phyloP scores from a whole-genome alignment of 2,888 invertebrate genomes.

The Phymatocera aterrima region DNA sequence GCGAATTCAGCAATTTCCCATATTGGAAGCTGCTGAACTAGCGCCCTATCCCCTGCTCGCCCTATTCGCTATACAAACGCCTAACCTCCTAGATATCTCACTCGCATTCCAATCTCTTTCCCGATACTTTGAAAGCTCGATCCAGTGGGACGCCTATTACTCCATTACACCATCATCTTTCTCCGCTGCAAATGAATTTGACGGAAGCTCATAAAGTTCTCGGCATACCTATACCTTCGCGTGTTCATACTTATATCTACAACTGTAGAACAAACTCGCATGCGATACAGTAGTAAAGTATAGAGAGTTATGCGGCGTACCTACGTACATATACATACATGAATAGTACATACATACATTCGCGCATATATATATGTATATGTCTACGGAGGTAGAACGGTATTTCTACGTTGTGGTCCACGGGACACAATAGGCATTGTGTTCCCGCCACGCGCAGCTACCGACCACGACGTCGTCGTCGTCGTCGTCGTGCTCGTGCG shows the following conservation, averaged over 20 bases:
- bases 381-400: conserved; percentile 7
- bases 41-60: conserved; percentile 34
- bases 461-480: conserved; percentile 69
- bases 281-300: no score
- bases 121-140: background rate
- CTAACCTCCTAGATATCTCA: background rate
- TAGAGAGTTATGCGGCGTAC: no score
- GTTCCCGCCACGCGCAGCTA: conserved; percentile 73
- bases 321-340: background rate
- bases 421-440: conserved; percentile 71
- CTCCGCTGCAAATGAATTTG: no score
- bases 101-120: conserved; percentile 1
- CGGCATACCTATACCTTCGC: no score
- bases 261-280: no score
- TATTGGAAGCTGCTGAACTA: conserved; percentile 60
- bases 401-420: conserved; percentile 19
- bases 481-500: no score
- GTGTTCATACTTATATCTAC: no score
- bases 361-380: background rate
- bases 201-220: no score
- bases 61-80: background rate
- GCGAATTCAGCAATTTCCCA: conserved; percentile 72
- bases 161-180: no score
- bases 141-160: no score
- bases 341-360: conserved; percentile 8